Percentiles rank a stretch among this genome's conserved stretches.
Evolutionary conservation across 2,113 vertebrate genomes (phyloP).

Genomic region (Atlantisia rogersi): DNA sequence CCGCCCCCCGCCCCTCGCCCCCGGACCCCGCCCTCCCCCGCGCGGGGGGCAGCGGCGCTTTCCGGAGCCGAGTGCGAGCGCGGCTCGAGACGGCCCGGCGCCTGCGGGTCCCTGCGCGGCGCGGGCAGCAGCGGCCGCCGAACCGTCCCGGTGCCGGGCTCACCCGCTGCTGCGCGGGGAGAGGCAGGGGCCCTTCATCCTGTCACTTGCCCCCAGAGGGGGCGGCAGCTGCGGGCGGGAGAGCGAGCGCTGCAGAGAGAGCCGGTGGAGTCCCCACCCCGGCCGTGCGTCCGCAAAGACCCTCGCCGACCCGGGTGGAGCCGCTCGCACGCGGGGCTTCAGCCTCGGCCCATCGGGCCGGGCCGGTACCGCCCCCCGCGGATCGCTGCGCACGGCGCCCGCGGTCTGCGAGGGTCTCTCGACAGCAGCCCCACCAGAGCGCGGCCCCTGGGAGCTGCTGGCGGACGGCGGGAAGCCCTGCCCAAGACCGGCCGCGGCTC

Average conservation of each 20-base stretch:
- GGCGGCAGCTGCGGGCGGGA: neutral
- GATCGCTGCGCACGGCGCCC: neutral
- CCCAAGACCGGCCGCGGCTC: neutral
- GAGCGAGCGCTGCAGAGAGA: neutral
- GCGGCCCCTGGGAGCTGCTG: neutral
- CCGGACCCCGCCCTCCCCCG: neutral
- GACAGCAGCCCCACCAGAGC: neutral
- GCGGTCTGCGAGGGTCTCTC: too few relatives aligned
- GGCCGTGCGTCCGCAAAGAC: too few relatives aligned
- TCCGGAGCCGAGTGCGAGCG: neutral
- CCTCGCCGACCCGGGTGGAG: neutral
- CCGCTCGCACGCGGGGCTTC: neutral
- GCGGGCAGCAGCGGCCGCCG: neutral
- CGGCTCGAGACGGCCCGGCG: too few relatives aligned
- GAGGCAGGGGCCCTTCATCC: neutral
- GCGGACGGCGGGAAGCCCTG: neutral
- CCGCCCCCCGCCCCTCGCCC: too few relatives aligned
- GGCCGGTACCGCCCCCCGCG: neutral
- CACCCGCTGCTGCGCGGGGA: neutral
- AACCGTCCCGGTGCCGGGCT: rapidly evolving
- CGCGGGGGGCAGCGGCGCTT: too few relatives aligned
- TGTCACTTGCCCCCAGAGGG: neutral
- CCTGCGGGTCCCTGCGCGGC: too few relatives aligned
- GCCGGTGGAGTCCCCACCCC: too few relatives aligned
- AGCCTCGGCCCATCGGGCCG: neutral